These are phyloP conservation scores for Capromys pilorides DNA, from an alignment of 2,797 vertebrate species.

Conservation along the genomic window DNA sequence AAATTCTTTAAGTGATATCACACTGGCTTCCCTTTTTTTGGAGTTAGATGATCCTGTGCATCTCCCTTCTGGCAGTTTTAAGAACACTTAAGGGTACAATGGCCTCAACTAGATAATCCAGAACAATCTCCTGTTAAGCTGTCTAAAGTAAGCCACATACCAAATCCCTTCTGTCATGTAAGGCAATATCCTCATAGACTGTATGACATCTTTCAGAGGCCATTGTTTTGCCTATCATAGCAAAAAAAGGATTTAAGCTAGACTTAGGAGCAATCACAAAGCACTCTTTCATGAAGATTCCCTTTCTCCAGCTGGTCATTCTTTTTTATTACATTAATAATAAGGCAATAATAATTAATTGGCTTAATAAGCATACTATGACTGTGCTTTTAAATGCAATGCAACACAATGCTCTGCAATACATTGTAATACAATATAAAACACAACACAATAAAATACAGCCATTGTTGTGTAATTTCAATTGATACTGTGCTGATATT, in stretches of 20 bases:
- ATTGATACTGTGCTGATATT: not conserved
- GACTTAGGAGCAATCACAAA: not conserved
- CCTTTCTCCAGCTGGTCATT: not conserved
- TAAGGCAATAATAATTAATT: not conserved
- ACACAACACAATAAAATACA: not conserved
- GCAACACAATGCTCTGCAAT: no score
- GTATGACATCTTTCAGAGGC: not conserved
- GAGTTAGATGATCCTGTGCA: not conserved
- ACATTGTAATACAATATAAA: no score
- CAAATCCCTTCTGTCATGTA: not conserved
- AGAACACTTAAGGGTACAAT: not conserved
- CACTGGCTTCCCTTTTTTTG: not conserved
- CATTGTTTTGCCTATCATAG: not conserved
- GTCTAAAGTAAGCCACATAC: not conserved
- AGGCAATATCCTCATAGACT: not conserved
- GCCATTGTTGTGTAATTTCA: slow-evolving; percentile 15
- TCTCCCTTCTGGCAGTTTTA: not conserved
- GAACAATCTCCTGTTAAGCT: not conserved
- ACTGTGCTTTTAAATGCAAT: not conserved
- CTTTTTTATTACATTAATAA: not conserved
- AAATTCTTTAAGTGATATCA: not conserved
- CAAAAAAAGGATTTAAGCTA: not conserved
- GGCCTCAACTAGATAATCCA: not conserved
- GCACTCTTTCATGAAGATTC: not conserved
- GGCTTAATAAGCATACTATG: not conserved